phyloP scores from a whole-genome alignment of 2,888 invertebrate genomes.

The Chaetoderma sp. region DNA sequence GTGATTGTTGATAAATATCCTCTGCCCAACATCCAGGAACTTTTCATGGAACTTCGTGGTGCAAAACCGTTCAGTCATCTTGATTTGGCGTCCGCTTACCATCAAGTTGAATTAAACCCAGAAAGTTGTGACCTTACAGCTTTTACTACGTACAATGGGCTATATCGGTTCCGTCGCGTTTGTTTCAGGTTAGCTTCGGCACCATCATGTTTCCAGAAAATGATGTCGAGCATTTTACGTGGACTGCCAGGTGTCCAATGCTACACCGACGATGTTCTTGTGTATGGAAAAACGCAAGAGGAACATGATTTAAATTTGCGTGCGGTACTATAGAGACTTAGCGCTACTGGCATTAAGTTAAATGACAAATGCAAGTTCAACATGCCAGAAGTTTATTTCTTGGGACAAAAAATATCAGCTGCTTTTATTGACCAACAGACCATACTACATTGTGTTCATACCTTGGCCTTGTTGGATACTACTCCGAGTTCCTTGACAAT shows the following conservation, averaged over 20 bases:
- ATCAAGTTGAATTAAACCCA: slow-evolving; percentile 31
- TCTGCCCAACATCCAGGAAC: slow-evolving; percentile 26
- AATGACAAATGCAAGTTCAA: slow-evolving; percentile 38
- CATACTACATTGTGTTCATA: neutral
- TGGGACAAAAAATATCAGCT: slow-evolving; percentile 34
- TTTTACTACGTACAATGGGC: slow-evolving; percentile 33
- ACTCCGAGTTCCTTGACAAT: neutral
- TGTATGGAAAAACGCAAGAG: slow-evolving; percentile 17
- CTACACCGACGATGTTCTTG: slow-evolving; percentile 38
- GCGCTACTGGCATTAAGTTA: slow-evolving; percentile 31
- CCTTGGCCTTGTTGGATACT: neutral
- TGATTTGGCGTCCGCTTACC: slow-evolving; percentile 37
- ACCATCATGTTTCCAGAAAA: slow-evolving; percentile 17
- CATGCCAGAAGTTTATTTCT: slow-evolving; percentile 19
- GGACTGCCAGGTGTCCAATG: slow-evolving; percentile 28
- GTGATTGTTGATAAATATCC: slow-evolving; percentile 13
- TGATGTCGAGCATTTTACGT: slow-evolving; percentile 29
- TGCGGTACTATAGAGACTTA: slow-evolving; percentile 12
- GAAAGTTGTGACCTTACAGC: slow-evolving; percentile 23
- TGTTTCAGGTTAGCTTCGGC: slow-evolving; percentile 26
- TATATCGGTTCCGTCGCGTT: slow-evolving; percentile 27
- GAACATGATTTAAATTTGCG: slow-evolving; percentile 30
- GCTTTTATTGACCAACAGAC: no score
- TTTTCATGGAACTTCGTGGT: slow-evolving; percentile 22
- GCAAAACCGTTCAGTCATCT: slow-evolving; percentile 34